These are phyloP conservation scores for Orchesella flavescens DNA, from an alignment of 2,888 invertebrate species.

Conservation along the genomic window DNA sequence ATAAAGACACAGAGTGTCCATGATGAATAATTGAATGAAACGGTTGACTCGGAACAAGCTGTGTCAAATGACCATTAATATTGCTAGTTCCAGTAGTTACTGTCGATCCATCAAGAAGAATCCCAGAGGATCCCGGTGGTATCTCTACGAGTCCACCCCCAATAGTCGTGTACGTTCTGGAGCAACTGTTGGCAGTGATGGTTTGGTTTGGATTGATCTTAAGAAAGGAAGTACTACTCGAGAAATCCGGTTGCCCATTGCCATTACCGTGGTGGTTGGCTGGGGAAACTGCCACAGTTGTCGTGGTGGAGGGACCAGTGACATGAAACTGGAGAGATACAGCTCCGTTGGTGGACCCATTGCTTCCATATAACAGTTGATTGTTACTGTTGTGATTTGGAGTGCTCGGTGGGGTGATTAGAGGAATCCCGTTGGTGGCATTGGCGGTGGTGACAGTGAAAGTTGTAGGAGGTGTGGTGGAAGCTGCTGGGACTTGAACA, in stretches of 20 bases:
- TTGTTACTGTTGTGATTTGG: slow-evolving; percentile 59
- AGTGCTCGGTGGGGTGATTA: slow-evolving; percentile 60
- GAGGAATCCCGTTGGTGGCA: slow-evolving; percentile 52
- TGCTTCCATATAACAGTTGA: slow-evolving; percentile 38
- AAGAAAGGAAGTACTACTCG: slow-evolving; percentile 50
- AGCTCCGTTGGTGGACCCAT: slow-evolving; percentile 32
- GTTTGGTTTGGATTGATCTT: slow-evolving; percentile 55
- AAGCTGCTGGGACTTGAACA: slow-evolving; percentile 58
- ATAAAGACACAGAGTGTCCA: slow-evolving; percentile 60
- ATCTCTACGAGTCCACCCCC: slow-evolving; percentile 49
- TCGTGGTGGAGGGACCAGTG: slow-evolving; percentile 17
- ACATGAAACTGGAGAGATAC: slow-evolving; percentile 51
- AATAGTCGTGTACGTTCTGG: slow-evolving; percentile 47
- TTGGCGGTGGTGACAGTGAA: slow-evolving; percentile 49
- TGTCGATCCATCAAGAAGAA: slow-evolving; percentile 49
- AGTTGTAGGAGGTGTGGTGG: slow-evolving; percentile 59
- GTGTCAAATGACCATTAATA: slow-evolving; percentile 60
- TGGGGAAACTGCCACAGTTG: slow-evolving; percentile 46
- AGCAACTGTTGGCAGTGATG: slow-evolving; percentile 14
- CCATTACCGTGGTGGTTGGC: slow-evolving; percentile 29
- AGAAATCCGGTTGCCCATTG: slow-evolving; percentile 19
- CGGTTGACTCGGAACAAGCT: slow-evolving; percentile 67
- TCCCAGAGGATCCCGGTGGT: slow-evolving; percentile 48
- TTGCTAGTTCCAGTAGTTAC: slow-evolving; percentile 31
- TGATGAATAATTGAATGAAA: slow-evolving; percentile 63